These are phyloP conservation scores for Sminthopsis crassicaudata DNA, from an alignment of 2,113 vertebrate genomes.

Conservation along the genomic window DNA sequence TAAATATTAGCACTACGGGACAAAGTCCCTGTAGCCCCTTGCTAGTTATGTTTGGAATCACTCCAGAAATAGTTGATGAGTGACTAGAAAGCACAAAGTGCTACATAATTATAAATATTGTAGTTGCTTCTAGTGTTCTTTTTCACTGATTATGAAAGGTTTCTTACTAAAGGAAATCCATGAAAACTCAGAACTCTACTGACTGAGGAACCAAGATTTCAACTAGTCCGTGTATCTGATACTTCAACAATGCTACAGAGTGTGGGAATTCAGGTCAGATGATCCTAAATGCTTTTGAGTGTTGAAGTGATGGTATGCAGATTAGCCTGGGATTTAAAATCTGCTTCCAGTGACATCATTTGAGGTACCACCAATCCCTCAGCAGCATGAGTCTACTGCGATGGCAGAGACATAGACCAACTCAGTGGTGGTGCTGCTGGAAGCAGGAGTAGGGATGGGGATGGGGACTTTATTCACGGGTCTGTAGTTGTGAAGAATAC, in stretches of 20 bases:
- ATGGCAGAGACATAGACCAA: neutral
- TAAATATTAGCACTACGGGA: neutral
- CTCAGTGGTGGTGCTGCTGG: neutral
- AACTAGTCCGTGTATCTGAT: neutral
- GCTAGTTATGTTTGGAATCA: neutral
- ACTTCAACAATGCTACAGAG: neutral
- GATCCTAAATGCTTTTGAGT: neutral
- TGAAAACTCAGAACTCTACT: neutral
- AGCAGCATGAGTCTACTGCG: neutral
- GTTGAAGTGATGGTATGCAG: neutral
- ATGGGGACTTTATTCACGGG: neutral
- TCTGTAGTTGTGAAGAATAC: neutral
- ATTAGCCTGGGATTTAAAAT: neutral
- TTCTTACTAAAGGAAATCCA: neutral
- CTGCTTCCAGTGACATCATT: neutral
- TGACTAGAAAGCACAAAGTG: neutral
- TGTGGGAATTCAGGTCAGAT: neutral
- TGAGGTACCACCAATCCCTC: neutral
- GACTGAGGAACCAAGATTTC: neutral
- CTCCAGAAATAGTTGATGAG: neutral
- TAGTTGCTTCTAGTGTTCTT: no score
- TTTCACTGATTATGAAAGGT: neutral
- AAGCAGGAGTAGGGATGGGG: neutral
- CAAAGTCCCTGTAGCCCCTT: neutral
- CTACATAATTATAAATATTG: neutral